Conservation (phyloP, 2,888 invertebrate species). For the Eumacrocentrus americanus region DNA sequence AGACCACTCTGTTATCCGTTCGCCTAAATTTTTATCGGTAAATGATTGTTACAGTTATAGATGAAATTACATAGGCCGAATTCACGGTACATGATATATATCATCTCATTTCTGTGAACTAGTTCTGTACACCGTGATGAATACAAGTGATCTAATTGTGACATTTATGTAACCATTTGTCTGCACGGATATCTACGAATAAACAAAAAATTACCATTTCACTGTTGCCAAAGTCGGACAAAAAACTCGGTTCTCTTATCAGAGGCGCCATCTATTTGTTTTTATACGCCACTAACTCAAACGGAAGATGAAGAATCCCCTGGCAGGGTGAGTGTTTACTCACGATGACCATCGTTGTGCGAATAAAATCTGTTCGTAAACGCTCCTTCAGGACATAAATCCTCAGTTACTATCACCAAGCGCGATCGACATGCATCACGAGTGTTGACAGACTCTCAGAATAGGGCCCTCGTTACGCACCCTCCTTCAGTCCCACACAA, state of each 20-base stretch:
- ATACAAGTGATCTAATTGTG: too few relatives aligned
- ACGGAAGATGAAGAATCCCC: background rate
- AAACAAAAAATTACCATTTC: background rate
- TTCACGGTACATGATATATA: too few relatives aligned
- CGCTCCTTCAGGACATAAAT: conserved; percentile 45
- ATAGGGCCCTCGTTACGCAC: conserved; percentile 24
- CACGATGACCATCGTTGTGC: conserved; percentile 31
- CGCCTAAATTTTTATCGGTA: too few relatives aligned
- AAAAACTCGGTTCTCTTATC: conserved; percentile 11
- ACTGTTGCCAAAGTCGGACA: background rate
- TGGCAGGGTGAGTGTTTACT: conserved; percentile 25
- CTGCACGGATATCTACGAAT: background rate
- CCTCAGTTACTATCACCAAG: conserved; percentile 54
- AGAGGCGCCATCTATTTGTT: conserved; percentile 20
- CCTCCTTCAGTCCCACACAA: conserved; percentile 9
- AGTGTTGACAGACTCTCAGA: conserved; percentile 54
- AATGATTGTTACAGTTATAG: too few relatives aligned
- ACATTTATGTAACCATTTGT: too few relatives aligned
- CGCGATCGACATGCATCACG: conserved; percentile 51
- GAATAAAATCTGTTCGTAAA: conserved; percentile 33
- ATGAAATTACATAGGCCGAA: too few relatives aligned
- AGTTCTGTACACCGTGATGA: too few relatives aligned
- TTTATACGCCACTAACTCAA: conserved; percentile 6
- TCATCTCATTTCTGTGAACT: too few relatives aligned
- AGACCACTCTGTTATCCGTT: too few relatives aligned